These are phyloP conservation scores for Dioctria linearis DNA, from an alignment of 2,888 invertebrate genomes.

Conservation along the genomic window DNA sequence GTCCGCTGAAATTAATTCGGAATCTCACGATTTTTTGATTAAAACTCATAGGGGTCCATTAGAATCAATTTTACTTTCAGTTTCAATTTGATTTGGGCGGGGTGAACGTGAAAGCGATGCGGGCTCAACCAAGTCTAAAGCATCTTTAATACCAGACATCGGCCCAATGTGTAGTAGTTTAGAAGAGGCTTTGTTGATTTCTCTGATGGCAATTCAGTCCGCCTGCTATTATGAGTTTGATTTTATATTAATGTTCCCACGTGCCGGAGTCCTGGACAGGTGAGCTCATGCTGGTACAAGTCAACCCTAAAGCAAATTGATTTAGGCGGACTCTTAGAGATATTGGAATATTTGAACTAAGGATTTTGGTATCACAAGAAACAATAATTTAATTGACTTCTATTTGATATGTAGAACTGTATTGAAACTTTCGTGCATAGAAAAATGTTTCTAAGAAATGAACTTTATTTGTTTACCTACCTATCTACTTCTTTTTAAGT, in stretches of 20 bases:
- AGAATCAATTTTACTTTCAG: neutral
- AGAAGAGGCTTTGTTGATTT: too few species aligned
- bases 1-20: constrained; percentile 5
- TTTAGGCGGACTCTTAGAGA: too few species aligned
- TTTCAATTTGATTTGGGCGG: constrained; percentile 6
- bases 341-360: too few species aligned
- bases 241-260: constrained; percentile 20
- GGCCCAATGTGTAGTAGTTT: too few species aligned
- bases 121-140: neutral
- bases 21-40: constrained; percentile 36
- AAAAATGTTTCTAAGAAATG: too few species aligned
- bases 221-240: neutral
- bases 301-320: neutral
- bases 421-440: too few species aligned
- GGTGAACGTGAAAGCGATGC: constrained; percentile 15
- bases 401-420: too few species aligned
- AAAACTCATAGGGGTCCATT: constrained; percentile 32
- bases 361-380: too few species aligned
- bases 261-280: constrained; percentile 23
- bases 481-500: too few species aligned
- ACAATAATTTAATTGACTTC: too few species aligned
- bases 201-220: too few species aligned
- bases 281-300: constrained; percentile 35
- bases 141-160: neutral
- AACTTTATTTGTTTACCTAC: too few species aligned